phyloP scores from a whole-genome alignment of 2,113 vertebrate species.

The Actenoides hombroni region DNA sequence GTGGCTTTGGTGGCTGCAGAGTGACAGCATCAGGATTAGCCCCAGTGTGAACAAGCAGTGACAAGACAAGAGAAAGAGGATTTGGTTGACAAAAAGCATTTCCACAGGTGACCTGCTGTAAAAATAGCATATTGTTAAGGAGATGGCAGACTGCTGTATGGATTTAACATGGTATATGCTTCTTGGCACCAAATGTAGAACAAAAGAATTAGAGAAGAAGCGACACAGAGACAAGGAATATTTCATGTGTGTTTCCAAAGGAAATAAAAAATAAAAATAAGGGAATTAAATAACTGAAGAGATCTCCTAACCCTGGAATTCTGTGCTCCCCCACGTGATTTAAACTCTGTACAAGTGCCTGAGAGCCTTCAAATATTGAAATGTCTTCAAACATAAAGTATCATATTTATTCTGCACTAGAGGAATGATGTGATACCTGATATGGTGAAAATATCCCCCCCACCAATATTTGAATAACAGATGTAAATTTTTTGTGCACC shows the following conservation, averaged over 20 bases:
- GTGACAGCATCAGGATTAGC: slow-evolving; percentile 17
- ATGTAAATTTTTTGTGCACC: slow-evolving; percentile 41
- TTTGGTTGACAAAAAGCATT: slow-evolving; percentile 32
- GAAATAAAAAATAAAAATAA: background rate
- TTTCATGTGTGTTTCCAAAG: background rate
- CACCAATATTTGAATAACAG: slow-evolving; percentile 58
- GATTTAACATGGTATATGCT: background rate
- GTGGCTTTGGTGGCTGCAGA: background rate
- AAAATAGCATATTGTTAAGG: slow-evolving; percentile 29
- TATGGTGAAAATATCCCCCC: background rate
- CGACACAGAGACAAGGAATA: background rate
- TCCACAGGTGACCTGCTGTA: slow-evolving; percentile 30
- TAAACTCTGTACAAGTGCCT: background rate
- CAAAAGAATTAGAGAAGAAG: background rate
- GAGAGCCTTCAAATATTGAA: slow-evolving; percentile 27
- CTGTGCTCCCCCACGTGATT: background rate
- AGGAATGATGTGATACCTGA: slow-evolving; percentile 1
- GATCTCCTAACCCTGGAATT: background rate
- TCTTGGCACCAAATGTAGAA: background rate
- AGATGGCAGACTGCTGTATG: background rate
- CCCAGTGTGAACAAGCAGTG: background rate
- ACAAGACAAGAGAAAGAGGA: slow-evolving; percentile 33
- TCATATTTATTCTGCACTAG: background rate
- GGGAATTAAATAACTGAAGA: background rate
- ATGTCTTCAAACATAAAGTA: background rate